phyloP scores from a whole-genome alignment of 2,888 invertebrate species.

The Emesis furor region DNA sequence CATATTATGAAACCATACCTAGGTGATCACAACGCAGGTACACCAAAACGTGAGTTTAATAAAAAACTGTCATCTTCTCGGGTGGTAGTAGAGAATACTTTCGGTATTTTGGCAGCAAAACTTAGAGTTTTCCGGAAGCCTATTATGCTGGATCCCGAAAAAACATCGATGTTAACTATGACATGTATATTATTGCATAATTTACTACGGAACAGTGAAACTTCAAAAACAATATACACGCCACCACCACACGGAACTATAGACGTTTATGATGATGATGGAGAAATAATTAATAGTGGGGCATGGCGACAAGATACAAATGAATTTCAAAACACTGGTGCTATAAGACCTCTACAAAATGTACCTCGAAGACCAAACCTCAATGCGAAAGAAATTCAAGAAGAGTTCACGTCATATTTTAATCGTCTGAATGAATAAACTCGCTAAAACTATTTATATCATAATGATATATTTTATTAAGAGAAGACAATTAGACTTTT shows the following conservation, averaged over 20 bases:
- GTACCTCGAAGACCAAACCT: neutral
- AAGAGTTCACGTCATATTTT: constrained; percentile 35
- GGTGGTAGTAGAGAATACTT: constrained; percentile 59
- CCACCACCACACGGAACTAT: constrained; percentile 69
- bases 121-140: constrained; percentile 54
- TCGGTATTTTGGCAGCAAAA: constrained; percentile 48
- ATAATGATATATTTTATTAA: no score
- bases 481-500: no score
- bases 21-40: constrained; percentile 47
- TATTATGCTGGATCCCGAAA: constrained; percentile 47
- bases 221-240: constrained; percentile 61
- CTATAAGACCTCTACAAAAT: constrained; percentile 21
- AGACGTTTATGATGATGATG: constrained; percentile 60
- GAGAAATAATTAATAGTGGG: constrained; percentile 55
- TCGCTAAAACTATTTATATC: no score
- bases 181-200: constrained; percentile 63
- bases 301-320: constrained; percentile 50
- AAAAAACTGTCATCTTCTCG: constrained; percentile 37
- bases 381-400: constrained; percentile 32
- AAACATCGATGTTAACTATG: constrained; percentile 46
- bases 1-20: constrained; percentile 71
- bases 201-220: constrained; percentile 65
- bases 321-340: constrained; percentile 33
- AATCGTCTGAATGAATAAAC: neutral
- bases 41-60: constrained; percentile 47